phyloP scores from a whole-genome alignment of 2,888 invertebrate species.

The Catocala sponsa region DNA sequence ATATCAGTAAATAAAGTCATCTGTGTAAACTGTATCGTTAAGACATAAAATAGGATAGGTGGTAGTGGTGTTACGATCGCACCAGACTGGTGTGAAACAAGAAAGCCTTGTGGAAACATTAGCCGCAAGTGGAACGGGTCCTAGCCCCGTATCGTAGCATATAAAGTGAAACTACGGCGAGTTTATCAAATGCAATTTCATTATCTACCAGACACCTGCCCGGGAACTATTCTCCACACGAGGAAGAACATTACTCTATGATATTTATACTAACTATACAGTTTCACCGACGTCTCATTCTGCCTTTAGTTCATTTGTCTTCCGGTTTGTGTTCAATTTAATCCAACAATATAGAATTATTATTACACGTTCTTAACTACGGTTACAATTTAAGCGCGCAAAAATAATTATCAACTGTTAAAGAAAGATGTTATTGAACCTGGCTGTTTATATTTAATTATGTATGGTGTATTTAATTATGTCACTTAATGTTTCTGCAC shows the following conservation, averaged over 20 bases:
- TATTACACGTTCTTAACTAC: neutral
- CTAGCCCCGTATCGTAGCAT: conserved; percentile 66
- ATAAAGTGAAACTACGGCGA: conserved; percentile 79
- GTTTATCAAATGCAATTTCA: conserved; percentile 83
- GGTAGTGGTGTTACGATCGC: conserved; percentile 52
- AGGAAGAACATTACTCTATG: conserved; percentile 29
- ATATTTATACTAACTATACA: conserved; percentile 1
- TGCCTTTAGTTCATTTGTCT: neutral
- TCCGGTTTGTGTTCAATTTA: conserved; percentile 1
- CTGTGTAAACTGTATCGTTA: conserved; percentile 52
- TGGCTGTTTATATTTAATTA: too few relatives aligned
- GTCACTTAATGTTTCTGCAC: too few relatives aligned
- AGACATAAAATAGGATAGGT: conserved; percentile 56
- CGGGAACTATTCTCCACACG: conserved; percentile 44
- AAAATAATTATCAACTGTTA: too few relatives aligned
- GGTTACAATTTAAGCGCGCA: too few relatives aligned
- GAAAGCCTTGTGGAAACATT: conserved; percentile 78
- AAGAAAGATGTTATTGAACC: too few relatives aligned
- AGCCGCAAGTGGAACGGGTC: conserved; percentile 75
- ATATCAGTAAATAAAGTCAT: conserved; percentile 52
- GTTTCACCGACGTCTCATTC: conserved; percentile 7
- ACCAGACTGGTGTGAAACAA: conserved; percentile 64
- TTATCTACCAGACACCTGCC: conserved; percentile 74
- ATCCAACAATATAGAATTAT: neutral
- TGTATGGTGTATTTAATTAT: too few relatives aligned